These are phyloP conservation scores for Idaea straminata DNA, from an alignment of 2,888 invertebrate genomes.

Conservation along the genomic window DNA sequence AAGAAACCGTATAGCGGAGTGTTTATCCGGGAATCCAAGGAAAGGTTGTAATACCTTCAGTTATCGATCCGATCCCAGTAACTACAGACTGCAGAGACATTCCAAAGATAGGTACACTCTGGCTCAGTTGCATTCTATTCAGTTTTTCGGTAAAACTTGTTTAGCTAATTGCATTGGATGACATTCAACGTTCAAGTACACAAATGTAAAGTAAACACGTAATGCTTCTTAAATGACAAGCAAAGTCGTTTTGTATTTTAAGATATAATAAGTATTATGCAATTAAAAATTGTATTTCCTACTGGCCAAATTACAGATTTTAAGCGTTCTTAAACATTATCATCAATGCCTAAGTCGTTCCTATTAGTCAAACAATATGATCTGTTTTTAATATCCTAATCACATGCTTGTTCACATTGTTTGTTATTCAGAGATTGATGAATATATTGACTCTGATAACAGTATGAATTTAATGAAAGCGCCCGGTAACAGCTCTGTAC, in stretches of 20 bases:
- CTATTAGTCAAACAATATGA: not conserved
- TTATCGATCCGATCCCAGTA: not conserved
- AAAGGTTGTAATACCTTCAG: not conserved
- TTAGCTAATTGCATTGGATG: not conserved
- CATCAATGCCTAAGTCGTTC: not conserved
- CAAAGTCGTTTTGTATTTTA: not conserved
- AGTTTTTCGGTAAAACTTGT: not conserved
- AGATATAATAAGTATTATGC: not conserved
- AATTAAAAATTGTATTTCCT: not conserved
- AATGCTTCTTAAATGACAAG: not conserved
- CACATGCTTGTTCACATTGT: not conserved
- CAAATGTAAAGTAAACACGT: not conserved
- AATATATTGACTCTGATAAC: conserved; percentile 13
- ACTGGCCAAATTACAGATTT: not conserved
- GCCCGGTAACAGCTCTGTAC: conserved; percentile 55
- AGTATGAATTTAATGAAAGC: conserved; percentile 56
- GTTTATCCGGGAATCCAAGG: not conserved
- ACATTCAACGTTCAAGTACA: not conserved
- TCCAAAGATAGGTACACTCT: not conserved
- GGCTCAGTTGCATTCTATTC: not conserved
- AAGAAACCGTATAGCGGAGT: not conserved
- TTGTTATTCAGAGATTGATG: not conserved
- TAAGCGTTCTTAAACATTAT: not conserved
- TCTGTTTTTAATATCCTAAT: not conserved
- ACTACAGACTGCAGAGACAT: not conserved